These are phyloP conservation scores for Pandion haliaetus DNA, from an alignment of 2,113 vertebrate species.

Conservation along the genomic window DNA sequence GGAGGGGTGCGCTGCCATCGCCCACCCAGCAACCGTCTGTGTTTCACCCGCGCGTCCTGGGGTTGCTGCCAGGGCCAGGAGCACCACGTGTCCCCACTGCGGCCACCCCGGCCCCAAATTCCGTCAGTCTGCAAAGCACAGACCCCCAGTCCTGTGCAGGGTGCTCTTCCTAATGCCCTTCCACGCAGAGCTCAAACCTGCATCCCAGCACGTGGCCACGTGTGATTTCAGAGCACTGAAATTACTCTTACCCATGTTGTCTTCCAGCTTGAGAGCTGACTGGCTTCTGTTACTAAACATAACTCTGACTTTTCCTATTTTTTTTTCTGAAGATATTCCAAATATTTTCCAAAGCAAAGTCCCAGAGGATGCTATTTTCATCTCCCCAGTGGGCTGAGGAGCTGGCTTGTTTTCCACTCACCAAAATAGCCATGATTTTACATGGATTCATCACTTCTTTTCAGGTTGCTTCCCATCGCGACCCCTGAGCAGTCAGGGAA, in stretches of 20 bases:
- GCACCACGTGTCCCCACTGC: fast-evolving
- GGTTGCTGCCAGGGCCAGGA: neutral
- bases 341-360: slow-evolving; percentile 29
- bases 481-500: neutral
- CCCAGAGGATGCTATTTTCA: slow-evolving; percentile 23
- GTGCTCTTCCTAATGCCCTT: neutral
- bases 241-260: neutral
- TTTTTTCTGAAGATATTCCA: slow-evolving; percentile 18
- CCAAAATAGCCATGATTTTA: neutral
- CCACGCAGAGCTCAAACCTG: fast-evolving
- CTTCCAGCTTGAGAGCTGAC: neutral
- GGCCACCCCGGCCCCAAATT: neutral
- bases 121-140: neutral
- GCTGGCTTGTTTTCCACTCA: neutral
- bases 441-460: neutral
- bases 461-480: neutral
- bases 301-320: neutral
- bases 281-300: neutral
- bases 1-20: neutral
- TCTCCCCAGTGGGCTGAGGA: neutral
- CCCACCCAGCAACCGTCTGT: fast-evolving
- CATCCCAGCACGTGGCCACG: fast-evolving
- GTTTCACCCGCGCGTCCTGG: fast-evolving
- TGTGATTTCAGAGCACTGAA: neutral
- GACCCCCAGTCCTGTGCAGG: fast-evolving